Conservation (phyloP, 53 echinoderm and acorn worm genomes). For the Paelopatides confundens region DNA sequence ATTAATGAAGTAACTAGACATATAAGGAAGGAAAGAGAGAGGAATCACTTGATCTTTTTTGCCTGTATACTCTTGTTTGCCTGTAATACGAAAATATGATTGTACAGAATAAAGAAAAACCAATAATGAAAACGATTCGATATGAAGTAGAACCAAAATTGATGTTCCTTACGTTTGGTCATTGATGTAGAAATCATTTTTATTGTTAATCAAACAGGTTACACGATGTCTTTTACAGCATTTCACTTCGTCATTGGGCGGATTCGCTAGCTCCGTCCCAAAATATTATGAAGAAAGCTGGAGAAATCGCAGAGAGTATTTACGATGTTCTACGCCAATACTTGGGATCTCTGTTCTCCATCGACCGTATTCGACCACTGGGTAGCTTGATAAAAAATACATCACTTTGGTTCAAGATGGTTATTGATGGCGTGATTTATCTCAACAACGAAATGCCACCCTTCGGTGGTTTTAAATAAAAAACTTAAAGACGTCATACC, state of each 20-base stretch:
- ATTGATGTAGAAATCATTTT: too few species aligned
- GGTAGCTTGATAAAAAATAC: constrained; percentile 3
- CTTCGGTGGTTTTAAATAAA: not conserved
- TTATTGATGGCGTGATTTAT: constrained; percentile 10
- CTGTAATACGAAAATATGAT: too few species aligned
- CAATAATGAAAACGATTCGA: too few species aligned
- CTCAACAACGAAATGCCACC: constrained; percentile 19
- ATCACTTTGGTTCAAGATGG: constrained; percentile 33
- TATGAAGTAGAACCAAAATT: too few species aligned
- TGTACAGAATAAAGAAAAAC: too few species aligned
- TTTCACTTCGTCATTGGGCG: not conserved
- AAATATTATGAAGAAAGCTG: not conserved
- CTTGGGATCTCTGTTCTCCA: not conserved
- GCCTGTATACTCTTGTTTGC: too few species aligned
- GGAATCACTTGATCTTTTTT: too few species aligned
- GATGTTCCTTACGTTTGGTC: too few species aligned
- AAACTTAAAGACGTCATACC: constrained; percentile 10
- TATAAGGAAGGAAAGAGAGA: too few species aligned
- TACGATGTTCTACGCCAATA: not conserved
- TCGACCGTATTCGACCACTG: constrained; percentile 20
- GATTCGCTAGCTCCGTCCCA: not conserved
- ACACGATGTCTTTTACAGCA: not conserved
- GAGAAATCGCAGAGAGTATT: not conserved
- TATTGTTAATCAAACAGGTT: too few species aligned
- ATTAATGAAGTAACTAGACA: too few species aligned